Conservation (phyloP, 2,797 vertebrate genomes). For the Stomatorhinus walkeri region DNA sequence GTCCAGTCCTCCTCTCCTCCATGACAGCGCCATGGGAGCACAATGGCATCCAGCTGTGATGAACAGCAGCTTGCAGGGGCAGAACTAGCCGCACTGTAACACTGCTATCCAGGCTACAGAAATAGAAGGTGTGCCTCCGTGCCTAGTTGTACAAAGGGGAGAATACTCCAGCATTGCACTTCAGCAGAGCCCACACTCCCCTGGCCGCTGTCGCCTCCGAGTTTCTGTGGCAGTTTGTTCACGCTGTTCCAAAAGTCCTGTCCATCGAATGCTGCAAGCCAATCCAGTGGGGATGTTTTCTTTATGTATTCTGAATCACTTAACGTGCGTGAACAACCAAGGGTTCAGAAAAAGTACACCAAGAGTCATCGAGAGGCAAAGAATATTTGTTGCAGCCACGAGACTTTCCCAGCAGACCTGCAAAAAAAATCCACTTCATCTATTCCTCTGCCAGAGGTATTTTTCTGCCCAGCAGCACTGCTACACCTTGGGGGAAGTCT, state of each 20-base stretch:
- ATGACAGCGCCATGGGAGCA: slow-evolving; percentile 21
- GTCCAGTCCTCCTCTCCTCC: slow-evolving; percentile 18
- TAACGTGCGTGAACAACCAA: background rate
- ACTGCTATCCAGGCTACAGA: background rate
- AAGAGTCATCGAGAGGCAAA: background rate
- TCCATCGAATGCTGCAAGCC: background rate
- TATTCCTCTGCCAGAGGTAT: background rate
- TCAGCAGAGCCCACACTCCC: background rate
- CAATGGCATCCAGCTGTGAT: slow-evolving; percentile 29
- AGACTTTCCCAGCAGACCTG: background rate
- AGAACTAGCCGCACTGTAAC: background rate
- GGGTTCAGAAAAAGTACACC: background rate
- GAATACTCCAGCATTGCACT: background rate
- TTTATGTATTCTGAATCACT: background rate
- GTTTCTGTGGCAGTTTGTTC: background rate
- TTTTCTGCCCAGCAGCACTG: background rate
- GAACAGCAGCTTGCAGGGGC: slow-evolving; percentile 21
- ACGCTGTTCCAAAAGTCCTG: background rate
- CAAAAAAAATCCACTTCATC: background rate
- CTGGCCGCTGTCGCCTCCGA: background rate
- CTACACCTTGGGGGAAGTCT: background rate
- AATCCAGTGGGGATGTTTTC: background rate
- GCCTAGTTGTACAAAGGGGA: background rate
- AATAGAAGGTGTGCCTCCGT: background rate
- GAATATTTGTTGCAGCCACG: background rate